Conservation (phyloP, 2,113 vertebrate species). For the Notiomystis cincta region DNA sequence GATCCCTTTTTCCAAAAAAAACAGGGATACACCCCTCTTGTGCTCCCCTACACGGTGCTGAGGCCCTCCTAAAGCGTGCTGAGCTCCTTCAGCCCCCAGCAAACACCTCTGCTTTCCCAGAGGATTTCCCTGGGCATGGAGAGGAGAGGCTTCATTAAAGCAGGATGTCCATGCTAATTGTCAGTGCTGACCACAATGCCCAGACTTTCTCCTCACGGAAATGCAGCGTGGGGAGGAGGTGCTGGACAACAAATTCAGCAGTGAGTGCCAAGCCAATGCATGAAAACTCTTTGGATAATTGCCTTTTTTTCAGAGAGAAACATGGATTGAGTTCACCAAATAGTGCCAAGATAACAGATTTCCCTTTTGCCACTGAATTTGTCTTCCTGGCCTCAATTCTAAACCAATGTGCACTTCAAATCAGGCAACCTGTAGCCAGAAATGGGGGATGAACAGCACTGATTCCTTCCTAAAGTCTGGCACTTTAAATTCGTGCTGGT, state of each 20-base stretch:
- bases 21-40: not conserved
- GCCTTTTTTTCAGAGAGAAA: not conserved
- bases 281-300: not conserved
- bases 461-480: not conserved
- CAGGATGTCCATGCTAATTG: not conserved
- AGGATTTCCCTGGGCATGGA: not conserved
- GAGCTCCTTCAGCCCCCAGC: not conserved
- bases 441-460: not conserved
- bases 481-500: not conserved
- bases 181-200: rapidly evolving
- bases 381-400: not conserved
- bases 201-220: not conserved
- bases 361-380: not conserved
- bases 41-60: not conserved
- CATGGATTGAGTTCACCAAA: not conserved
- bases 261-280: not conserved
- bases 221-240: not conserved
- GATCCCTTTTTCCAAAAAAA: not conserved
- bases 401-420: not conserved
- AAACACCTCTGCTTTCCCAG: not conserved
- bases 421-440: not conserved
- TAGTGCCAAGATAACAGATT: not conserved
- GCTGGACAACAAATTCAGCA: not conserved
- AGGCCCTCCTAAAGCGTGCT: not conserved
- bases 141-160: not conserved